Conservation (phyloP, 1,140 invertebrate species). For the Marisa cornuarietis region DNA sequence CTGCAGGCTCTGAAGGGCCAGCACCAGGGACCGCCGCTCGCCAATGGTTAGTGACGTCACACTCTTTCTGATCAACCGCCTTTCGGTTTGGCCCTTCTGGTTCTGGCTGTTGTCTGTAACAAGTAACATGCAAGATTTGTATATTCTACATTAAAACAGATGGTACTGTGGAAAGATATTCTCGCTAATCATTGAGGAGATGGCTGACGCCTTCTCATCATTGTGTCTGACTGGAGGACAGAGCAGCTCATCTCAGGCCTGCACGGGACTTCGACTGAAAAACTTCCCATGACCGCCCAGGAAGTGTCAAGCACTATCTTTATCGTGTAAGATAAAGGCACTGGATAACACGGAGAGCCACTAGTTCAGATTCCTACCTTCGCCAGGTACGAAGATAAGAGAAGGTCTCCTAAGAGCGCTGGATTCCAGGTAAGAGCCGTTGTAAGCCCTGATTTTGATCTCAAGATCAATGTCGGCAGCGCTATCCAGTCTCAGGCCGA, state of each 20-base stretch:
- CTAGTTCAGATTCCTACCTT: conserved; percentile 8
- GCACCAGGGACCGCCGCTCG: conserved; percentile 26
- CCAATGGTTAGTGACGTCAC: conserved; percentile 22
- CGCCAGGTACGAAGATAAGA: conserved; percentile 35
- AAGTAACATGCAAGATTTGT: not conserved
- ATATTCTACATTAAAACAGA: not conserved
- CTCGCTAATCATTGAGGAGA: not conserved
- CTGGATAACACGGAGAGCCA: too few species aligned
- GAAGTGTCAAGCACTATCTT: not conserved
- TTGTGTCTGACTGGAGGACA: not conserved
- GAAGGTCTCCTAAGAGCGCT: conserved; percentile 17
- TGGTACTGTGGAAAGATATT: not conserved
- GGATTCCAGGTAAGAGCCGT: conserved; percentile 28
- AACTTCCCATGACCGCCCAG: not conserved
- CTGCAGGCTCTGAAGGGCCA: conserved; percentile 30
- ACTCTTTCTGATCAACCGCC: conserved; percentile 22
- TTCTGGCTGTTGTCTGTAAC: conserved; percentile 19
- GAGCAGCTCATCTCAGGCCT: not conserved
- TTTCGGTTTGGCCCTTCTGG: conserved; percentile 12
- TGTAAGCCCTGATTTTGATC: conserved; percentile 27
- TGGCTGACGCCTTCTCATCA: not conserved
- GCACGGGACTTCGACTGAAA: not conserved
- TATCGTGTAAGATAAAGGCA: too few species aligned
- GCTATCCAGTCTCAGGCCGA: conserved; percentile 26
- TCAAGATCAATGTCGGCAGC: conserved; percentile 29